Percentiles rank a stretch among this genome's conserved stretches.
Evolutionary conservation across 2,113 vertebrate species (phyloP).

Genomic region (Synchiropus splendidus): DNA sequence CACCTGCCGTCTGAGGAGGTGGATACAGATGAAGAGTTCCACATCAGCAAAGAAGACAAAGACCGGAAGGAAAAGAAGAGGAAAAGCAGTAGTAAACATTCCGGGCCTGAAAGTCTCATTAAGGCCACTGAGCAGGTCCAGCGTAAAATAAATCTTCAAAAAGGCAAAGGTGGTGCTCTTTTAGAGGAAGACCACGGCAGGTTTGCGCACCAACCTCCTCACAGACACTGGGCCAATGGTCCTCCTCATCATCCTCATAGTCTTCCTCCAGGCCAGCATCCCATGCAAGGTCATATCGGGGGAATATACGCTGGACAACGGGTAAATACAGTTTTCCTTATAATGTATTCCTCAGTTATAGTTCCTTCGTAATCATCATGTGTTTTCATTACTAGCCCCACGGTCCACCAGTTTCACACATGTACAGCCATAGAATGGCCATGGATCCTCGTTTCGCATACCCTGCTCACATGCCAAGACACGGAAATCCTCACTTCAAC

Average conservation of each 20-base stretch:
- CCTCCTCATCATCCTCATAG: constrained; percentile 53
- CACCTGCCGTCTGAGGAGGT: constrained; percentile 93
- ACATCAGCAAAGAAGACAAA: constrained; percentile 75
- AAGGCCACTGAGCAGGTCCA: constrained; percentile 68
- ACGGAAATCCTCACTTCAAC: constrained; percentile 70
- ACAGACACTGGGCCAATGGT: constrained; percentile 48
- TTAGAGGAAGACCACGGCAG: constrained; percentile 35
- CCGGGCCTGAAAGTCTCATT: constrained; percentile 70
- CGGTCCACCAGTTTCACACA: constrained; percentile 60
- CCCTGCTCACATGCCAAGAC: constrained; percentile 68
- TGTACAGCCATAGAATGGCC: constrained; percentile 69
- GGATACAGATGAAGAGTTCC: constrained; percentile 94
- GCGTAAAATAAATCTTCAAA: constrained; percentile 64
- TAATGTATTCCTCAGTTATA: neutral
- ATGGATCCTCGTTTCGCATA: constrained; percentile 71
- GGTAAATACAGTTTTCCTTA: constrained; percentile 27
- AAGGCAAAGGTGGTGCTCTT: constrained; percentile 53
- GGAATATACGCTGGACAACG: constrained; percentile 57
- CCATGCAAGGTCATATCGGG: constrained; percentile 21
- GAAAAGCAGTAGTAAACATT: constrained; percentile 58
- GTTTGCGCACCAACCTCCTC: constrained; percentile 36
- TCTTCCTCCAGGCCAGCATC: constrained; percentile 56
- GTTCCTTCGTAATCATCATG: neutral
- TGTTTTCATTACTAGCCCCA: constrained; percentile 52
- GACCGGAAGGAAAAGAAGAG: constrained; percentile 84